Percentiles rank a stretch among this genome's conserved stretches.
These are phyloP conservation scores for Melikaiella ostensackeni DNA, from an alignment of 2,888 invertebrate species.

Conservation along the genomic window DNA sequence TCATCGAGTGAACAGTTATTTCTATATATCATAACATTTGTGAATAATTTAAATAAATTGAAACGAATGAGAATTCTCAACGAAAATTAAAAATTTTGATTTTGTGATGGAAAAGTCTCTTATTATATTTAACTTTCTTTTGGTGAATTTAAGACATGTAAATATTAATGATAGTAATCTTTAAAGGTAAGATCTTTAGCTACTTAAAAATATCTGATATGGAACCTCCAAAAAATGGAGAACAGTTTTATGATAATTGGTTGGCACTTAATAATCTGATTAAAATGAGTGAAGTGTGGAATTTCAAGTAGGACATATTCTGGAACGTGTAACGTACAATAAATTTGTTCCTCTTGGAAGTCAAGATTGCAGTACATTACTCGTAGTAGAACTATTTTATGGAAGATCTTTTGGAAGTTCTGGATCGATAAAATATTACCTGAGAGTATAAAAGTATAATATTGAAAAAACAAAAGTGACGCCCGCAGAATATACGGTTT, in stretches of 20 bases:
- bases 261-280: not conserved
- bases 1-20: not conserved
- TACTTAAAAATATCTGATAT: not conserved
- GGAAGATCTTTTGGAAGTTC: not conserved
- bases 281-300: not conserved
- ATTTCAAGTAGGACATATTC: not conserved
- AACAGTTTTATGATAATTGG: not conserved
- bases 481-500: not conserved
- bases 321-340: not conserved
- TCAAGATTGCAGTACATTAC: not conserved
- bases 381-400: not conserved
- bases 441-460: not conserved
- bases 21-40: not conserved
- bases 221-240: not conserved
- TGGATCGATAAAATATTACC: not conserved
- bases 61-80: not conserved
- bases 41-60: not conserved
- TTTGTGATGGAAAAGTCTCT: not conserved
- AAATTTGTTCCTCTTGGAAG: not conserved
- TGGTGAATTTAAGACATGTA: not conserved
- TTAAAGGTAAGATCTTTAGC: not conserved
- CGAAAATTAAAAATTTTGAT: not conserved
- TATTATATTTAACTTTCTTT: not conserved
- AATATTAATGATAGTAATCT: not conserved
- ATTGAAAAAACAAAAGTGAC: not conserved